Percentiles rank a stretch among this genome's conserved stretches.
Evolutionary conservation across 1,140 invertebrate species (phyloP).

Genomic region (Drosophila micromelanica): DNA sequence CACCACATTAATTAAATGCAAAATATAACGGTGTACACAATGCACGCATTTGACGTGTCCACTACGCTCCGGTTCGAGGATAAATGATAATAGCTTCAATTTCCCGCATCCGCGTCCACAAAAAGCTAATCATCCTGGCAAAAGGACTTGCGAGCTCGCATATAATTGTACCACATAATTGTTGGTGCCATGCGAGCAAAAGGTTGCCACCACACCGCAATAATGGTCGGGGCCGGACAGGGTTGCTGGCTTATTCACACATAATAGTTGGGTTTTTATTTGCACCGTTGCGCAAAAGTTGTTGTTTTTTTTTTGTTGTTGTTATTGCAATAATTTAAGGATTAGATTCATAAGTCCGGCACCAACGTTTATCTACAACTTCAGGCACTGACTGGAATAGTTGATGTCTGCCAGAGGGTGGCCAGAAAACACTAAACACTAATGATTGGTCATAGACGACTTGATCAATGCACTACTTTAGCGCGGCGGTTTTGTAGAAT

Average conservation of each 20-base stretch:
- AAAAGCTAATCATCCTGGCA: conserved; percentile 76
- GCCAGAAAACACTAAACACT: conserved; percentile 14
- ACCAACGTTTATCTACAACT: conserved; percentile 63
- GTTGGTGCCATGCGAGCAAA: conserved; percentile 30
- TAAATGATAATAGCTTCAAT: conserved; percentile 58
- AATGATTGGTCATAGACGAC: neutral
- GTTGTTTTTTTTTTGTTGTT: conserved; percentile 48
- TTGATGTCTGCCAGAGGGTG: conserved; percentile 29
- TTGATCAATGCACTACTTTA: neutral
- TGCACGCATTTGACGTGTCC: conserved; percentile 44
- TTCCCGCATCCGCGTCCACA: conserved; percentile 54
- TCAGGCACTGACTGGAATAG: conserved; percentile 31
- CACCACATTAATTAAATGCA: conserved; percentile 69
- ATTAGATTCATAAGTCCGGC: conserved; percentile 79
- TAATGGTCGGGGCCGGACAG: conserved; percentile 13
- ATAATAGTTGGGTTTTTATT: conserved; percentile 68
- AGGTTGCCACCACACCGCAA: conserved; percentile 32
- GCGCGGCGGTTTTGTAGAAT: neutral
- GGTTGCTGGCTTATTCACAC: conserved; percentile 69
- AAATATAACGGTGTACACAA: conserved; percentile 40
- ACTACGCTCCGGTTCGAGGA: conserved; percentile 37
- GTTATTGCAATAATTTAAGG: conserved; percentile 79
- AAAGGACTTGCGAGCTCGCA: conserved; percentile 49
- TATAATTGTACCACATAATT: conserved; percentile 76
- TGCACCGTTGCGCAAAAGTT: conserved; percentile 50